Conservation (phyloP, 1,140 invertebrate genomes). For the Drosophila yakuba region DNA sequence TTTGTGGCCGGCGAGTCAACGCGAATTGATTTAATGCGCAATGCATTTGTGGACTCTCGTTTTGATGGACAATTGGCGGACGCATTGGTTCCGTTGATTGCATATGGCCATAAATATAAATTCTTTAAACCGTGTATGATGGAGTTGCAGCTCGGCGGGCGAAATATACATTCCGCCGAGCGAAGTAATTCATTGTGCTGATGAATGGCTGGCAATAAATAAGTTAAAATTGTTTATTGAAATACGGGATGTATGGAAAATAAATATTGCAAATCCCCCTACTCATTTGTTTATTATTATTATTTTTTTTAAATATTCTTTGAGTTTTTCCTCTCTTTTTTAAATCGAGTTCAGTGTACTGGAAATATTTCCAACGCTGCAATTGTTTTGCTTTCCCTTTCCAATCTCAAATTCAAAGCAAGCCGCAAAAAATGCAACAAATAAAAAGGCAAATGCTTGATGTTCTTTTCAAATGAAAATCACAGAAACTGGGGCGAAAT, state of each 20-base stretch:
- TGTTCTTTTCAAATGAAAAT: constrained; percentile 13
- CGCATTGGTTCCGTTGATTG: constrained; percentile 47
- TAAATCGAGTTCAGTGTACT: background rate
- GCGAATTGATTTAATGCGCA: constrained; percentile 73
- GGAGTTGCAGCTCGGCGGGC: constrained; percentile 15
- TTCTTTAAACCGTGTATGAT: constrained; percentile 38
- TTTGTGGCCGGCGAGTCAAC: constrained; percentile 55
- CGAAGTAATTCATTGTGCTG: constrained; percentile 24
- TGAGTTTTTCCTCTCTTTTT: background rate
- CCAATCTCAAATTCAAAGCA: constrained; percentile 3
- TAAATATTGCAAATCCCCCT: background rate
- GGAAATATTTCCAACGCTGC: background rate
- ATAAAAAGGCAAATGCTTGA: background rate
- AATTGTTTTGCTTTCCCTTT: background rate
- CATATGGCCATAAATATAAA: constrained; percentile 56
- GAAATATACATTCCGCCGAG: constrained; percentile 12
- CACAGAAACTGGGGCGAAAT: background rate
- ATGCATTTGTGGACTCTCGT: constrained; percentile 32
- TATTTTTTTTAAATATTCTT: background rate
- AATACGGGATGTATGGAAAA: constrained; percentile 7
- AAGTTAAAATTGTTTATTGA: constrained; percentile 14
- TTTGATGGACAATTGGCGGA: constrained; percentile 55
- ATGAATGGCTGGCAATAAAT: constrained; percentile 36
- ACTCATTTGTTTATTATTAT: background rate
- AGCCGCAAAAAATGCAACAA: background rate